Evolutionary conservation across 1,140 invertebrate species (phyloP), one percentile per base, ranked within the genome.

Genomic region (Drosophila seguyi): DNA sequence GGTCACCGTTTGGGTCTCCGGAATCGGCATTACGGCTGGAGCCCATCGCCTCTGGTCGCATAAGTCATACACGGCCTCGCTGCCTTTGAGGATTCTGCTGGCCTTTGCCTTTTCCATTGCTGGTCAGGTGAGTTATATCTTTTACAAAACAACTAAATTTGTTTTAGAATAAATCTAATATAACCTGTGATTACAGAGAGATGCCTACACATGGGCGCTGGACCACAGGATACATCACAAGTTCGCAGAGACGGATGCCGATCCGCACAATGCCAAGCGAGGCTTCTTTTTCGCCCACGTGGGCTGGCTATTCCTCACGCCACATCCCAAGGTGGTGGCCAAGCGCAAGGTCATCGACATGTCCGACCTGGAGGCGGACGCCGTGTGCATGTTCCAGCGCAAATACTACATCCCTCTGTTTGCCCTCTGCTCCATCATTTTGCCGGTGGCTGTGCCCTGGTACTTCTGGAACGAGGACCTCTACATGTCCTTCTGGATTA

Each of bases 151-250:
- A 16, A 6, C 10, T 13, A 2, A 22, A 31, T 5, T 6, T 10
- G 3, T 18, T 56, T 0, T 0, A 1, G 14, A 14, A 20, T 2
- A 25, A n/a, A 11, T 50, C 0, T 16, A 36, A 63, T 20, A n/a
- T 10, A 14, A 42, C 1, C 0, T 5, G 3, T 14, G 6, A 3
- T 52, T 50, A 1, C 88, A 97, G 96, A 92, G 94, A 91, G 95
- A 96, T 90, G 95, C 96, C 0, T 96, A 96, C 72, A 95, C 94
- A 0, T 97, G 96, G 96, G 96, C 95, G 1, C 86, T 97, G 56
- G 97, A 97, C 82, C 97, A 97, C 77, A 94, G 97, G 57, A 95
- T 97, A 16, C 97, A 97, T 90, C 97, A 97, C 83, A 97, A 97
- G 80, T 97, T 96, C 79, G 95, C 95, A 7, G 97, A 97, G 91